phyloP scores from a whole-genome alignment of 2,888 invertebrate species.

The Trissolcus japonicus region DNA sequence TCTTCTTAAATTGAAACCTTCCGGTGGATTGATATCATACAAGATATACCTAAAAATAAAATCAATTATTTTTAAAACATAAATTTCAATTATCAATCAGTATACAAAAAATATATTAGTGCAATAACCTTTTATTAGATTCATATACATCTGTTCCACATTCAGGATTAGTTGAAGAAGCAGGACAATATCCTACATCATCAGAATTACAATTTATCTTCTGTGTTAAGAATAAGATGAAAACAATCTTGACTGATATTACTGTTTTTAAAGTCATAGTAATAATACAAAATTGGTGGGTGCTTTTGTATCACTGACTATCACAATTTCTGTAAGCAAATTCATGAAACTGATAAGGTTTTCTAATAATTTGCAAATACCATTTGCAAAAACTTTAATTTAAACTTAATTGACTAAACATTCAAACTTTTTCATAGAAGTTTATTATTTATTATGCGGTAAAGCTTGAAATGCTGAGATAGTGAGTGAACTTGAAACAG shows the following conservation, averaged over 20 bases:
- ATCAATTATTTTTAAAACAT: background rate
- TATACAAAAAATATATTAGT: background rate
- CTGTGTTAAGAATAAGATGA: background rate
- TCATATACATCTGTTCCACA: background rate
- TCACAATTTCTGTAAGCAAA: too few relatives aligned
- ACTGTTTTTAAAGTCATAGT: background rate
- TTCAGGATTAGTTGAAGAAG: background rate
- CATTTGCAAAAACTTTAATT: too few relatives aligned
- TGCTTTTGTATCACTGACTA: too few relatives aligned
- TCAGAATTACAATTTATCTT: background rate
- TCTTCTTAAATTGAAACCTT: slow-evolving; percentile 97
- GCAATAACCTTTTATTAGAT: background rate
- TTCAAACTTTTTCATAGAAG: too few relatives aligned
- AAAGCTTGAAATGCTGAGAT: too few relatives aligned
- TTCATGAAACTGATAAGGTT: too few relatives aligned
- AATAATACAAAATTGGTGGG: too few relatives aligned
- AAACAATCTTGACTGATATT: background rate
- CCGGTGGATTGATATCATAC: slow-evolving; percentile 95
- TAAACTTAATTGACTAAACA: too few relatives aligned
- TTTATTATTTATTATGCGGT: too few relatives aligned
- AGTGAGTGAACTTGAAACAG: too few relatives aligned
- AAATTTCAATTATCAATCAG: background rate
- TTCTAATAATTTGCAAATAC: too few relatives aligned
- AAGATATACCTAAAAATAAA: slow-evolving; percentile 83
- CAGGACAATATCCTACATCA: background rate